phyloP scores from a whole-genome alignment of 2,797 vertebrate species.

The Protosalanx chinensis region DNA sequence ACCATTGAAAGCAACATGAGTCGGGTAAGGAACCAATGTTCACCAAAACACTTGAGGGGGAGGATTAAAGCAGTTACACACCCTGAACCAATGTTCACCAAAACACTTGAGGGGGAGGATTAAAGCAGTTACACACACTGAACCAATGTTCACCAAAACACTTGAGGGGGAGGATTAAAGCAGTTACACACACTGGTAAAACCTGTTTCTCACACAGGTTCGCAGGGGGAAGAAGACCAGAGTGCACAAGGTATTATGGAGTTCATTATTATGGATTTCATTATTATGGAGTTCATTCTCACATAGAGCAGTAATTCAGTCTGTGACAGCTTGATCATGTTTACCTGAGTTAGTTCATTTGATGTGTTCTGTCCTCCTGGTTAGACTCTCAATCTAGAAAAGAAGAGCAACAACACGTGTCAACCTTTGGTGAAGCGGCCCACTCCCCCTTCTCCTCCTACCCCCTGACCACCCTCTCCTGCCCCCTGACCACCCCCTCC shows the following conservation, averaged over 20 bases:
- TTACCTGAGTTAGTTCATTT: neutral
- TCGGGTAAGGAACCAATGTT: conserved; percentile 41
- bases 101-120: no score
- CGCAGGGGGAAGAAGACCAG: conserved; percentile 52
- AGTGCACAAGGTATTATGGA: conserved; percentile 43
- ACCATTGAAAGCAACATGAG: conserved; percentile 23
- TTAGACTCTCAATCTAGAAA: neutral
- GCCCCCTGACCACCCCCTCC: neutral
- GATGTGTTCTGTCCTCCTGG: neutral
- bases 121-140: no score
- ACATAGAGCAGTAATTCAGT: neutral
- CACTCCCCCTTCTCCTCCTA: neutral
- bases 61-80: no score
- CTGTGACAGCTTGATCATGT: neutral
- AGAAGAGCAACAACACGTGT: neutral
- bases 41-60: no score
- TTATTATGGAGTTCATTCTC: neutral
- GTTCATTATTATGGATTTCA: neutral
- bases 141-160: no score
- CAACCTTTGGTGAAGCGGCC: no score
- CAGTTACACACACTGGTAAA: no score
- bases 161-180: no score
- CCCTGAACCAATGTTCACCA: no score
- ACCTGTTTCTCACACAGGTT: conserved; percentile 41
- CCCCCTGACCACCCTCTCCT: neutral